phyloP scores from a whole-genome alignment of 2,113 vertebrate genomes.

The Plestiodon gilberti region DNA sequence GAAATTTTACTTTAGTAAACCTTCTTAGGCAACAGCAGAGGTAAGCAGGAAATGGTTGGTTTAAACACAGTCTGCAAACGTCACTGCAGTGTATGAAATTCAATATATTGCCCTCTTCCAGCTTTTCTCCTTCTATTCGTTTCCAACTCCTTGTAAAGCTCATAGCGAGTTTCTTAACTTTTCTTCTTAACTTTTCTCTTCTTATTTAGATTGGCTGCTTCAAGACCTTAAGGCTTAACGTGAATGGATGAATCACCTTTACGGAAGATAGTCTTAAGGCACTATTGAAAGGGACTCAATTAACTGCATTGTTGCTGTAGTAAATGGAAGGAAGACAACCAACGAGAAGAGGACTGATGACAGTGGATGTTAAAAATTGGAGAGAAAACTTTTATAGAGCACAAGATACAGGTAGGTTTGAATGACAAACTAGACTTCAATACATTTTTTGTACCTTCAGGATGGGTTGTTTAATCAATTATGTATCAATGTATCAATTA shows the following conservation, averaged over 20 bases:
- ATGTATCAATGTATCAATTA: slow-evolving; percentile 25
- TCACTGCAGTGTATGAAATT: no score
- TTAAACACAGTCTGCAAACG: no score
- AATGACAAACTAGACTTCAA: not conserved
- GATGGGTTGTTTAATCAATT: no score
- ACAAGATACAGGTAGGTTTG: not conserved
- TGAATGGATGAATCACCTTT: not conserved
- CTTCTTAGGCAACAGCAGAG: not conserved
- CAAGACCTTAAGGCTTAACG: not conserved
- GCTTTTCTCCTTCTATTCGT: not conserved
- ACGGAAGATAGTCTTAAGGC: not conserved
- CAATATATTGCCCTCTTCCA: no score
- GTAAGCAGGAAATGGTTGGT: not conserved
- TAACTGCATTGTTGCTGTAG: not conserved
- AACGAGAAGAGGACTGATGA: not conserved
- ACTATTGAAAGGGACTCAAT: not conserved
- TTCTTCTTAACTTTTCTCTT: not conserved
- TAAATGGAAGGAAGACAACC: not conserved
- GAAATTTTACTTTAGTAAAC: not conserved
- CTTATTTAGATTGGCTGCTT: accelerated
- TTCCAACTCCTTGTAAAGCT: not conserved
- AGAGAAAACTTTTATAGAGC: accelerated
- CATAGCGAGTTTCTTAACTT: not conserved
- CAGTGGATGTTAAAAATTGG: not conserved
- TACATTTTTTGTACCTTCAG: slow-evolving; percentile 21